phyloP scores from a whole-genome alignment of 2,888 invertebrate genomes.

The Mesoligia furuncula region DNA sequence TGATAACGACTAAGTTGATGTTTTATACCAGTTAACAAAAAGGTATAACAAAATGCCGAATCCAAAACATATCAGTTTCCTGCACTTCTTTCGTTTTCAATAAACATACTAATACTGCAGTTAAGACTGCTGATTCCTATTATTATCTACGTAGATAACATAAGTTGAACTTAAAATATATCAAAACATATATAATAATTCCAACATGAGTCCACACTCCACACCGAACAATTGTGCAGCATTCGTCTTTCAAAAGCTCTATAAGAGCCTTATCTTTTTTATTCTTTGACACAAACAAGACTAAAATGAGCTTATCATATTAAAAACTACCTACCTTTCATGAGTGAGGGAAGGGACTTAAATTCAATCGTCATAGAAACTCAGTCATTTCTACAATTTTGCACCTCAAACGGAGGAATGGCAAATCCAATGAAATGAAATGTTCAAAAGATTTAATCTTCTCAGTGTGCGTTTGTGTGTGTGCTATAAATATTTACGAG shows the following conservation, averaged over 20 bases:
- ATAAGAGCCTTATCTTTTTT: background rate
- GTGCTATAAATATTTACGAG: constrained; percentile 80
- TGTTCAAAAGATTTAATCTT: constrained; percentile 74
- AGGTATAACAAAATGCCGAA: too few species aligned
- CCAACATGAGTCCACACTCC: background rate
- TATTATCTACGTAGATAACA: background rate
- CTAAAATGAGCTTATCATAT: constrained; percentile 14
- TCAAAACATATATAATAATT: background rate
- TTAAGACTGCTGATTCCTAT: background rate
- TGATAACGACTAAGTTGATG: background rate
- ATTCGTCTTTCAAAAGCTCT: constrained; percentile 3
- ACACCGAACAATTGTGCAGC: background rate
- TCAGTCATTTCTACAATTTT: constrained; percentile 37
- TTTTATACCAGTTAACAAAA: background rate
- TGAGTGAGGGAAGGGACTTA: background rate
- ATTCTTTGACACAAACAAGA: constrained; percentile 1
- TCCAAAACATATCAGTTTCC: background rate
- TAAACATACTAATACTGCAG: background rate
- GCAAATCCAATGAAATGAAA: constrained; percentile 67
- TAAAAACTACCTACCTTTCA: background rate
- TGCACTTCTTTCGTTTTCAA: background rate
- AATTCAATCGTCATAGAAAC: constrained; percentile 10
- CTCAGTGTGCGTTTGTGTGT: constrained; percentile 55
- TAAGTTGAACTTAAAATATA: background rate
- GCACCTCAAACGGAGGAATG: constrained; percentile 60